Evolutionary conservation across 2,797 vertebrate genomes (phyloP).

Genomic region (Macropus fuliginosus): DNA sequence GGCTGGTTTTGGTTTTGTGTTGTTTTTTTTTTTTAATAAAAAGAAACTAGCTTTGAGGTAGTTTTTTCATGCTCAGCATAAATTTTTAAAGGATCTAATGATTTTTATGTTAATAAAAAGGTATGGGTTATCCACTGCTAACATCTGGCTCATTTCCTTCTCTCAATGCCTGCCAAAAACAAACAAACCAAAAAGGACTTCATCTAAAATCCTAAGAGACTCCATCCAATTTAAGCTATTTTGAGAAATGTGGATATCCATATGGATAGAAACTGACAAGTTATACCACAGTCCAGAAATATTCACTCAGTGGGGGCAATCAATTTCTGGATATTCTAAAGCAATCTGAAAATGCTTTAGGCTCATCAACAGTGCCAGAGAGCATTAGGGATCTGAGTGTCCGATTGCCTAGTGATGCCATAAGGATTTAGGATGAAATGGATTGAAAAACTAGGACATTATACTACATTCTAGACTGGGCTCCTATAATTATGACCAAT

Average conservation of each 20-base stretch:
- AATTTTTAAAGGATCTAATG: neutral
- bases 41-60: neutral
- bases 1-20: neutral
- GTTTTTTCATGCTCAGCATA: neutral
- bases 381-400: constrained; percentile 4
- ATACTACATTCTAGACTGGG: neutral
- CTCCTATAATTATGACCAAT: neutral
- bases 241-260: constrained; percentile 35
- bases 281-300: constrained; percentile 12
- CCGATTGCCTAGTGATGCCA: constrained; percentile 24
- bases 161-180: constrained; percentile 38
- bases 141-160: constrained; percentile 39
- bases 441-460: constrained; percentile 47
- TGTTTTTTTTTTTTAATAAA: neutral
- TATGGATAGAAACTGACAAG: constrained; percentile 32
- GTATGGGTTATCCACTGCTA: neutral
- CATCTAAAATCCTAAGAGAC: constrained; percentile 20
- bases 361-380: neutral
- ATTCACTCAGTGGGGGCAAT: constrained; percentile 29
- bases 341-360: constrained; percentile 39
- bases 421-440: constrained; percentile 34
- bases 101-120: neutral
- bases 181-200: neutral
- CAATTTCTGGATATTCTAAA: constrained; percentile 33
- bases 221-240: constrained; percentile 15